Base-by-base conservation (phyloP, 2,113 vertebrate species). In the Zonotrichia leucophrys region DNA sequence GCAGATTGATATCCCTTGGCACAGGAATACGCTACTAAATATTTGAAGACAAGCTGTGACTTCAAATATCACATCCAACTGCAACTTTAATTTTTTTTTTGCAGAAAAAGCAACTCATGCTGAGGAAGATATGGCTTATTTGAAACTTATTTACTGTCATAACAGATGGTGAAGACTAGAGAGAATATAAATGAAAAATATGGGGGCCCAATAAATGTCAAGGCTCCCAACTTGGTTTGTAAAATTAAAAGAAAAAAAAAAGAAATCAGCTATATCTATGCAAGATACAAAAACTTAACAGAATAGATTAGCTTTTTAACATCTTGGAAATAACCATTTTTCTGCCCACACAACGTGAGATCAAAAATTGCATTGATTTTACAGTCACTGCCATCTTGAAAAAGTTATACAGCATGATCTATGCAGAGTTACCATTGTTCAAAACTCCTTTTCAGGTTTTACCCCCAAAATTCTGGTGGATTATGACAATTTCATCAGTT, bases 161-260 rank as follows among this genome's bases (percentile, higher is more conserved):
- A 97, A 96, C 96, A 97, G 96, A 97, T 96, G 96, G 96, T 91
- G 93, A 96, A 97, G 95, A 97, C 95, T 96, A 94, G 93, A 90
- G 95, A 97, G 94, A 97, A 95, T 97, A 97, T 96, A 97, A 95
- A 97, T 96, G 96, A 97, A 97, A 96, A 97, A 97, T 96, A 97
- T 97, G 94, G 95, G 96, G 95, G 95, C 95, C 92, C 96, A 97
- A 97, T 97, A 97, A 97, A 97, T 96, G 95, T 96, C 96, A 97
- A 95, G 90, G 72, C 96, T 97, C 72, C 93, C 90, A 90, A 96
- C 90, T 97, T 92, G 87, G 87, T 93, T 91, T 94, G 94, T 95
- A 94, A 96, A 97, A 96, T 93, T 92, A 85, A 94, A 86, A 92
- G 59, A 59, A 92, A 89, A 91, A 78, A n/a, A 74, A 70, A 75